Base-by-base conservation (phyloP, 2,888 invertebrate species). In the Eurytoma californica region DNA sequence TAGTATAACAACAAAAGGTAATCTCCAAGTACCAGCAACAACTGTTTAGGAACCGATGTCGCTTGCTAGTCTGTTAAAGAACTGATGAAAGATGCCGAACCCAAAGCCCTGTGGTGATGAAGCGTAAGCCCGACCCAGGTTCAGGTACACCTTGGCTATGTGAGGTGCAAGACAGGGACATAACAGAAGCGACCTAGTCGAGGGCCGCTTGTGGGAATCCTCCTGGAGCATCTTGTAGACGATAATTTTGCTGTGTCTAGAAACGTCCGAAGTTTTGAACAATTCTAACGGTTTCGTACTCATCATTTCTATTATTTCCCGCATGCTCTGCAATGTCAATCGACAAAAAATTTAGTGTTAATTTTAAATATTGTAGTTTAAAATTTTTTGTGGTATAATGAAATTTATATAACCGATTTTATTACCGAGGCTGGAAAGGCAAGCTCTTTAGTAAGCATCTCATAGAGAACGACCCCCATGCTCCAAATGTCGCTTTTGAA, bases 401-500 rank as follows among this genome's bases (percentile, higher is more conserved):
- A n/a, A 18, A 39, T 63, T n/a, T 24, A 24, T 24, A 18, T 63
- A 9, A 39, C n/a, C n/a, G 39, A n/a, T 16, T 14, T 18, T n/a
- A 39, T 80, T 84, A 87, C 87, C 82, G 68, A 72, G 9, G 84
- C 86, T n/a, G 86, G 84, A 68, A 88, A 89, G 3, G 88, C 88
- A 73, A 86, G 84, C 60, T 78, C 82, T 74, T 86, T 86, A 9
- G 87, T 85, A 16, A 88, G 75, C 91, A 96, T 92, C 90, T 97
- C 96, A 86, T 95, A 97, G 5, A 97, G 90, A 80, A 97, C 92
- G 88, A 97, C 96, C 0, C 97, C 97, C 72, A 96, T 91, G 16
- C 96, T 95, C 97, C 97, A 97, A 79, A 97, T 93, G 86, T 97
- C 97, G 85, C 95, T 95, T 91, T 96, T 96, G 65, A 93, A 93